A percentile compares a stretch with the other conserved stretches of the same genome.
Conservation (phyloP, 2,113 vertebrate species). For the human region GRCh38 chr18:47948501-47949000, state of each 20-base stretch:
- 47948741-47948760: background rate
- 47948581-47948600: background rate
- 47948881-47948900: background rate
- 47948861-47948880: slow-evolving; percentile 2
- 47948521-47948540: background rate
- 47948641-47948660: background rate
- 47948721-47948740: background rate
- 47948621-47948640: background rate
- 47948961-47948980: background rate
- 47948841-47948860: background rate
- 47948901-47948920: background rate
- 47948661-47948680: background rate
- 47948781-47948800: background rate
- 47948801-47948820: background rate
- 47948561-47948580: background rate
- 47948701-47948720: background rate
- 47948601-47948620: background rate
- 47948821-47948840: slow-evolving; percentile 34
- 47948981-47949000: background rate
- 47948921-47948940: background rate
- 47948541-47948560: background rate
- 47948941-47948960: background rate
- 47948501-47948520: background rate
- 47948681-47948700: background rate
- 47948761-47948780: background rate